Base-by-base conservation (phyloP, 2,888 invertebrate genomes). In the Hypercompe scribonia region DNA sequence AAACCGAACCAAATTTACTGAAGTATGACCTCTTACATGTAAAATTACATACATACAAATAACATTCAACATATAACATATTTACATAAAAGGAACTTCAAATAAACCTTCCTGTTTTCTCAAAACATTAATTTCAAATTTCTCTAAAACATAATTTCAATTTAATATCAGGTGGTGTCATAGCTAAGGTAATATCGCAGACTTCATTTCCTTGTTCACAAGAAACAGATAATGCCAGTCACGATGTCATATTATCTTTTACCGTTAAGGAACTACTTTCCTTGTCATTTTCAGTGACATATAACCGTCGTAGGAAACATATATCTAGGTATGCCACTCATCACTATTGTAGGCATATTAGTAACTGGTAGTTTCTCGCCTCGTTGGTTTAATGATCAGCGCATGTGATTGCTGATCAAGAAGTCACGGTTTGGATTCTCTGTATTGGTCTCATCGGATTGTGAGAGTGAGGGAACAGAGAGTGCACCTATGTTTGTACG, bases 171-270 rank as follows among this genome's bases (percentile, higher is more conserved):
- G 18, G 5, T 31, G 18, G 61, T 61, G 15, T 31, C 8, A 31
- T 18, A 31, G 15, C 58, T 61, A 28, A n/a, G n/a, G 58, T 61
- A 61, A 31, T 61, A 65, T 34, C 18, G 24, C 64, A 24, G 36
- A 34, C 34, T 10, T 65, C 24, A 64, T 64, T 24, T 64, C 63
- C 18, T 31, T 31, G 21, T 68, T 68, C 63, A 61, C 39, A 34
- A 34, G 66, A 39, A 31, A 58, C 28, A 58, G 65, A 58, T 58
- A 68, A 68, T n/a, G 68, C 50, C 68, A 54, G 33, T 33, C 31
- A 68, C 33, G 42, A 54, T 31, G 42, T 78, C 71, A 72, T 70
- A 68, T 66, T 73, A 68, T 75, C 61, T 67, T 36, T 13, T 36
- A n/a, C 31, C 46, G 36, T 33, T 34, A n/a, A 2, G 18, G 28